Evolutionary conservation across 2,113 vertebrate genomes (phyloP), one percentile per base, ranked within the genome.

Genomic region (Calonectris borealis): DNA sequence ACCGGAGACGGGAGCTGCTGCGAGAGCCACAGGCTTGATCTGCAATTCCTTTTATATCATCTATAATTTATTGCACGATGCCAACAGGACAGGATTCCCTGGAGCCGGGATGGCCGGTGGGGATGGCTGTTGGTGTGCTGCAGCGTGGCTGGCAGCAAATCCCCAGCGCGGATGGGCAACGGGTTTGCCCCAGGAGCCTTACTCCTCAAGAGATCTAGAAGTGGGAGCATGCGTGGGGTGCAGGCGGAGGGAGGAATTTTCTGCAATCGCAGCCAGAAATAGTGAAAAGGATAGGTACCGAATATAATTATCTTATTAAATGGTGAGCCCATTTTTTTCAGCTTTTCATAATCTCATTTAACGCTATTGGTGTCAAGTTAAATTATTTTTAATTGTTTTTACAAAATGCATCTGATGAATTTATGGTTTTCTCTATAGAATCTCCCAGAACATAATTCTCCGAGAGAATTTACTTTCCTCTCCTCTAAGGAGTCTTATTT

Each of bases 301-400:
- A 88, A 51, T 61, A 34, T 17, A 92, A 90, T 94, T 84, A 82
- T 34, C 49, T 76, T 52, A 90, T 93, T 83, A 90, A 88, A 82
- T 3, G 3, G 49, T 11, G 65, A 96, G 69, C 75, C 62, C 58
- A 9, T 71, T 90, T 70, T 77, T 83, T 90, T 76, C 72, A 62
- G 66, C 69, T 83, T 79, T 85, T 73, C 57, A 62, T 96, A 94
- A 96, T 95, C 81, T 95, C 4, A 0, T 94, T 94, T 86, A 57
- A 86, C 4, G 4, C 85, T 80, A 10, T 24, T 18, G 85, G 91
- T 95, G 96, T 94, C 93, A 86, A 70, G 51, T n/a, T 66, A 85
- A 83, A 88, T 97, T 88, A 85, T 58, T 94, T 95, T 90, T 90
- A 96, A 96, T 93, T 93, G 85, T 57, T 90, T 76, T 83, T 90